Evolutionary conservation across 2,113 vertebrate species (phyloP), one percentile per base, ranked within the genome.

Genomic region (Aphyosemion australe): DNA sequence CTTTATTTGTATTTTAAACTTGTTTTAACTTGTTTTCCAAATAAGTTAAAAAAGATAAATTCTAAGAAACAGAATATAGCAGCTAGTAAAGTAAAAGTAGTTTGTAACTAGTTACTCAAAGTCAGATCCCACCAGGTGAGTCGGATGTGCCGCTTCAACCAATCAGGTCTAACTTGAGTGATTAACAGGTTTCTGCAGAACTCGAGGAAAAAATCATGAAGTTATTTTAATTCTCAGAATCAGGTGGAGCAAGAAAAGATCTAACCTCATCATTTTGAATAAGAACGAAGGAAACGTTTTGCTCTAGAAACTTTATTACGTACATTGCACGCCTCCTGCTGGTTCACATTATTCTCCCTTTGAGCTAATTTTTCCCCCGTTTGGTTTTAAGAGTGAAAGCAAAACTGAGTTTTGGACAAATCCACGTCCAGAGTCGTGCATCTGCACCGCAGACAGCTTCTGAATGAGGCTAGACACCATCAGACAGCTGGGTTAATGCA

Each of bases 391-490:
- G 8, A 3, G 47, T 41, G 21, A 31, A 39, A 42, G 31, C 69
- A 2, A 8, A 32, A 58, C 15, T 20, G 32, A 32, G 32, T n/a
- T 7, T 1, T 21, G 12, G 46, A 39, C 47, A 48, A 57, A 60
- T 18, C 34, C 63, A 47, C 13, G 56, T 21, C 62, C 45, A 63
- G 18, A 63, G 37, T 10, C 14, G 32, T 56, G 62, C 37, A 32
- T 55, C 65, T 56, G 19, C 6, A 14, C 53, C 2, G 52, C 54
- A 52, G 79, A 66, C 49, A 1, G 55, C 41, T 57, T 68, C 55
- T 70, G 52, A 75, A 62, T 49, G 70, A 84, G 78, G 69, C 74
- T 69, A 73, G 68, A 75, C 61, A 47, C 62, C 75, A 53, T 72
- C 62, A 65, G 68, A 69, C 57, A 71, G 63, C 53, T 31, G 64